phyloP scores from a whole-genome alignment of 2,113 vertebrate species.

The Sinocyclocheilus anophthalmus region DNA sequence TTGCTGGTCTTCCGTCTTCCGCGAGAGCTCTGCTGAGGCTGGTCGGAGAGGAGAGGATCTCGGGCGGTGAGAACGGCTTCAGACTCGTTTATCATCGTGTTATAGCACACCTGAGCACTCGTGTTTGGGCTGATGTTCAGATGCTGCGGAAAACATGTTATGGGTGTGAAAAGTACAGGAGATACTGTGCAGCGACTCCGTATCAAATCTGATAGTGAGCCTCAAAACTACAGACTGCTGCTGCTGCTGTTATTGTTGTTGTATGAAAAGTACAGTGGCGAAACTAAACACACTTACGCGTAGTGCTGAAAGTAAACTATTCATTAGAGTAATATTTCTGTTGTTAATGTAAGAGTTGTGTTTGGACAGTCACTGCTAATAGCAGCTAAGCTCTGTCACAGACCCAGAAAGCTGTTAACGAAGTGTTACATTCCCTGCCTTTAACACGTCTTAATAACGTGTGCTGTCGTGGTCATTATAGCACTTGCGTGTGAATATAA shows the following conservation, averaged over 20 bases:
- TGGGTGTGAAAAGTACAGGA: not conserved
- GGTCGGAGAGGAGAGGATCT: slow-evolving; percentile 32
- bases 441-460: not conserved
- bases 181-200: slow-evolving; percentile 6
- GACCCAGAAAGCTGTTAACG: no score
- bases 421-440: no score
- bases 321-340: not conserved
- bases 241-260: no score
- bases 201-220: not conserved
- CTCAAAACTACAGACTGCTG: not conserved
- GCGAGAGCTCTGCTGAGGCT: not conserved
- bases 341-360: not conserved
- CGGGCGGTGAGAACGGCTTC: slow-evolving; percentile 32
- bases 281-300: not conserved
- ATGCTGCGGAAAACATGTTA: not conserved
- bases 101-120: no score
- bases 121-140: not conserved
- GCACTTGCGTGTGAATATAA: not conserved
- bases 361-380: not conserved
- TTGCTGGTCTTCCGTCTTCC: not conserved
- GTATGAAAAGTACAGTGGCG: not conserved
- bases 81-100: not conserved
- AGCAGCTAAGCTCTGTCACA: not conserved
- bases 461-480: not conserved
- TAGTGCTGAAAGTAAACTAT: not conserved